Conservation (phyloP, 2,797 vertebrate species). For the Macropodus opercularis region DNA sequence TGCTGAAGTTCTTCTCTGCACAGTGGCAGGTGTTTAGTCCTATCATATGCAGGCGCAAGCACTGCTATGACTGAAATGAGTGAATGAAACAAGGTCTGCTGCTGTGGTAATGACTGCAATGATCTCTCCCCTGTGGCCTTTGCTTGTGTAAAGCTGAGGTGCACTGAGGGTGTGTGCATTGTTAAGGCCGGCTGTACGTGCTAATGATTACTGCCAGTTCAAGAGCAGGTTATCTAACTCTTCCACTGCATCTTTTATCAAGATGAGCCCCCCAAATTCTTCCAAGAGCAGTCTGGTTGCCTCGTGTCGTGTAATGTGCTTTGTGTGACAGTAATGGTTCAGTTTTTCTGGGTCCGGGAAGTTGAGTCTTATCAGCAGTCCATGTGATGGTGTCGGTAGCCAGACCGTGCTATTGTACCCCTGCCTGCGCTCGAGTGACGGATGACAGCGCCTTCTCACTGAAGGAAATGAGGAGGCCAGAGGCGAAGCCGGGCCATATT, state of each 20-base stretch:
- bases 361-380: constrained; percentile 83
- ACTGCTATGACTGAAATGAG: constrained; percentile 23
- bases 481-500: constrained; percentile 66
- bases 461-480: constrained; percentile 81
- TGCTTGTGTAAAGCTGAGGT: constrained; percentile 26
- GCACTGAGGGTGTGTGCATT: constrained; percentile 6
- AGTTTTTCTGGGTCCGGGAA: constrained; percentile 78
- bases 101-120: constrained; percentile 44
- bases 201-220: too few species aligned
- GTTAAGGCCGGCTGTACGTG: background rate
- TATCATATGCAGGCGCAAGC: constrained; percentile 75
- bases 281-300: constrained; percentile 10
- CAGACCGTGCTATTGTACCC: constrained; percentile 81
- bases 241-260: constrained; percentile 1
- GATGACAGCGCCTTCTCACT: constrained; percentile 80
- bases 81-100: constrained; percentile 21
- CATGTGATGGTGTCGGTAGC: constrained; percentile 78
- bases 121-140: constrained; percentile 30
- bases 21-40: constrained; percentile 64
- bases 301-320: too few species aligned
- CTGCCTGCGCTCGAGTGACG: constrained; percentile 82
- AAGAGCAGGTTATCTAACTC: constrained; percentile 9
- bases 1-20: constrained; percentile 50
- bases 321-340: constrained; percentile 72
- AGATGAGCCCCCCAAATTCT: constrained; percentile 1